A percentile compares a stretch with the other conserved stretches of the same genome.
Conservation (phyloP, 2,113 vertebrate genomes). For the Dicentrarchus labrax region DNA sequence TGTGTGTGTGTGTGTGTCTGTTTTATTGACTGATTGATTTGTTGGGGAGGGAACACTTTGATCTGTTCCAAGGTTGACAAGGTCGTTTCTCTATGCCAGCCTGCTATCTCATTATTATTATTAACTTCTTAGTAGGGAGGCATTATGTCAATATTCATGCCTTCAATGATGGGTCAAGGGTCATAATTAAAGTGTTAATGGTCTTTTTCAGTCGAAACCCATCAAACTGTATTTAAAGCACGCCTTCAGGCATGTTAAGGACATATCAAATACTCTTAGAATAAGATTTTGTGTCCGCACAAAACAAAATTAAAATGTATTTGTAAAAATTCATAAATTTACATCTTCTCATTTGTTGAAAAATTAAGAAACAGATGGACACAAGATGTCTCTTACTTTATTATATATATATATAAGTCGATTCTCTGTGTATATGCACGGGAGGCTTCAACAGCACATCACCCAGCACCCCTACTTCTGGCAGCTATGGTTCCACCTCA, state of each 20-base stretch:
- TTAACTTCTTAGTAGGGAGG: neutral
- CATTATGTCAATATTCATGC: neutral
- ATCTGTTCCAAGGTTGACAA: neutral
- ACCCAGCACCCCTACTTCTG: too few relatives aligned
- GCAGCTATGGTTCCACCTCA: too few relatives aligned
- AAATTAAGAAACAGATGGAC: neutral
- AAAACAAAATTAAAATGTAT: neutral
- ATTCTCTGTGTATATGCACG: too few relatives aligned
- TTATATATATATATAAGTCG: neutral
- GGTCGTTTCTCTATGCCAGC: neutral
- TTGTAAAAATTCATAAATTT: neutral
- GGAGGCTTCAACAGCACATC: neutral
- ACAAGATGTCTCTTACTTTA: neutral
- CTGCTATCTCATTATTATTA: neutral
- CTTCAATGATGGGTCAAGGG: constrained; percentile 15
- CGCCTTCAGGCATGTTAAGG: neutral
- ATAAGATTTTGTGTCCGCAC: neutral
- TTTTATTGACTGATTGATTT: neutral
- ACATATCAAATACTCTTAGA: neutral
- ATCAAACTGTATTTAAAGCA: neutral
- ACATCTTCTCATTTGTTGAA: neutral
- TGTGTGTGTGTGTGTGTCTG: neutral
- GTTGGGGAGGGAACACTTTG: neutral
- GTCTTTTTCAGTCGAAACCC: neutral
- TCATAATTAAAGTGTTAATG: neutral